Base-by-base conservation (phyloP, 2,888 invertebrate genomes). In the Agriopis leucophaearia region DNA sequence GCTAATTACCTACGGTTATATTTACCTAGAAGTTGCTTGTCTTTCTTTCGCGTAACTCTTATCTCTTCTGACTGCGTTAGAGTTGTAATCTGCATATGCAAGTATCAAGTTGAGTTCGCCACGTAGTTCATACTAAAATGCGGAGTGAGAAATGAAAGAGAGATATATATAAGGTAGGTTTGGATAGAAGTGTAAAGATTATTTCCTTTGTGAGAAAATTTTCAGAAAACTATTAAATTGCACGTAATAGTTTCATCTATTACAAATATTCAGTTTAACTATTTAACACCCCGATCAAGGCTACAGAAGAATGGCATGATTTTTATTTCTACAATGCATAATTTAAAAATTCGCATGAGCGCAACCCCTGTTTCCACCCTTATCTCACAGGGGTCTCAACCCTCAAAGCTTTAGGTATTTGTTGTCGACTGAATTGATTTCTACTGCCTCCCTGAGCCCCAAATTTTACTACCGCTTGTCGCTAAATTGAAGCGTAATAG, bases 341-440 rank as follows among this genome's bases (percentile, higher is more conserved):
- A 62, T 56, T 58, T 42, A 52, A 57, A 67, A 61, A 54, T 50
- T 42, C 13, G 45, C 60, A 54, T 48, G 45, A 51, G 48, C 60
- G 8, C 51, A 64, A 42, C 55, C 68, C 68, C 56, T 27, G 59
- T 64, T 64, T 64, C 56, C 56, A 35, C 64, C 60, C 68, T 60
- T 64, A 60, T 69, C 65, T 69, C 69, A 27, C 27, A 42, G 63
- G 67, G 64, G 64, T 55, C 15, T n/a, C 59, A 58, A 71, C 73
- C 75, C 75, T 74, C 73, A 59, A 38, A 61, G 66, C 64, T 68
- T 68, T 73, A 71, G 58, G 61, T 45, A 70, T 70, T 69, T 68
- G 73, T 69, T 68, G 75, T 70, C 70, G 65, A 52, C 48, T 64
- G 73, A 75, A 75, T 75, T 73, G 75, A 73, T 75, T 74, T 69